Percentiles rank a stretch among this genome's conserved stretches.
These are phyloP conservation scores for Caenorhabditis latens DNA, from an alignment of 1,140 invertebrate species.

Conservation along the genomic window DNA sequence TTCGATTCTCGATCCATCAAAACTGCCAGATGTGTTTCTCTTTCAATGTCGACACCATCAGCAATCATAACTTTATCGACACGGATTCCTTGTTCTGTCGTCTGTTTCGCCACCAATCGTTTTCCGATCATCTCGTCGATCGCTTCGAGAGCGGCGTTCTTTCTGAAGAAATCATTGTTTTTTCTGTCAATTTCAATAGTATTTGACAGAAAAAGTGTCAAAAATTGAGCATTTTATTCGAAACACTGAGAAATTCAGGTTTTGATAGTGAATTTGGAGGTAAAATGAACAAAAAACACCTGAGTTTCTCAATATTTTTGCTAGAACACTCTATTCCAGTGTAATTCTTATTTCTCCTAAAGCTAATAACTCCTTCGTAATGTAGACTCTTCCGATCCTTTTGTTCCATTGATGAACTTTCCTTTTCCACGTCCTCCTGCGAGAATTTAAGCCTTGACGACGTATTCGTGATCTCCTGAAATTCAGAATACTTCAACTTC, in stretches of 20 bases:
- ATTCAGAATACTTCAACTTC: constrained; percentile 67
- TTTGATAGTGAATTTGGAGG: background rate
- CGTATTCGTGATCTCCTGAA: constrained; percentile 90
- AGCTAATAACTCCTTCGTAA: constrained; percentile 94
- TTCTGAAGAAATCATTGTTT: constrained; percentile 61
- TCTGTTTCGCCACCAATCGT: constrained; percentile 89
- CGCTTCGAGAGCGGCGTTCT: constrained; percentile 65
- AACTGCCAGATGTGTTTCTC: constrained; percentile 97
- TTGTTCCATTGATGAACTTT: constrained; percentile 93
- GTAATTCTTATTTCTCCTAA: too few relatives aligned
- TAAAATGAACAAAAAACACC: background rate
- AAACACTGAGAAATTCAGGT: too few relatives aligned
- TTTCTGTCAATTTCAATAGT: too few relatives aligned
- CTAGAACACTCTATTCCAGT: constrained; percentile 72
- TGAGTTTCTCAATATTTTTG: background rate
- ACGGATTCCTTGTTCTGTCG: constrained; percentile 89
- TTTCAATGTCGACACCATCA: constrained; percentile 93
- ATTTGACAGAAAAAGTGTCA: background rate
- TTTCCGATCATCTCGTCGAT: constrained; percentile 69
- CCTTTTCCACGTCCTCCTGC: constrained; percentile 98
- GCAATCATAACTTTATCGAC: constrained; percentile 95
- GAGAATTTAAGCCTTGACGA: constrained; percentile 97
- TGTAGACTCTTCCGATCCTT: constrained; percentile 92
- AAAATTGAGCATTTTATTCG: background rate
- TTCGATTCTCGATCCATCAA: constrained; percentile 86